Base-by-base conservation (phyloP, 2,888 invertebrate genomes). In the Meganola albula region DNA sequence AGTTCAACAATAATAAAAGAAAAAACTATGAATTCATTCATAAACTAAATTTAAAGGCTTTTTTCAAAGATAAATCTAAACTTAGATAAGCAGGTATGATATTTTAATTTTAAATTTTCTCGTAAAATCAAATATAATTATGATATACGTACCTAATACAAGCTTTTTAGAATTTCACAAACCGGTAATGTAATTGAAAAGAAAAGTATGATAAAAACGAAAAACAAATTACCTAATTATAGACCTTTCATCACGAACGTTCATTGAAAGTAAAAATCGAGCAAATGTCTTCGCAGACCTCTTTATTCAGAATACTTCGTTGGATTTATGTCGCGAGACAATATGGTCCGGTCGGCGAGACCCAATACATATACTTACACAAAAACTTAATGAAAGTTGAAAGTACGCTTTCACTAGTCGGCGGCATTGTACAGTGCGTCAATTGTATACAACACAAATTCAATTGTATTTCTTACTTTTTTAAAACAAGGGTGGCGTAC, bases 331-430 rank as follows among this genome's bases (percentile, higher is more conserved):
- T 74, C 74, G 68, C 75, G 70, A 75, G 78, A 83, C 83, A 82
- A 82, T 83, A 83, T 82, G 77, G 76, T 44, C 63, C 65, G 67
- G 63, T 61, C 69, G 63, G 57, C 58, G 59, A 62, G 58, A 62
- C 55, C 72, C 74, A 77, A 82, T 67, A 78, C 66, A 67, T 68
- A 73, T 68, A 64, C 69, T 73, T 68, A 64, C 58, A 83, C 82
- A 84, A 84, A 84, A 84, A 83, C 74, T 72, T 74, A 80, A 84
- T 74, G 84, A 83, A 83, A 83, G 83, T 83, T 72, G 84, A 85
- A 83, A 85, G 84, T 79, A 74, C 74, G 78, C 84, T 85, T 85
- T 85, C 84, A 84, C 84, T 84, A 66, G 79, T 69, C 68, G 67
- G 61, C 73, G 62, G 69, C 70, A 74, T 74, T 74, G 77, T 76